Evolutionary conservation across 2,797 vertebrate species (phyloP).

Genomic region (Siniperca scherzeri): DNA sequence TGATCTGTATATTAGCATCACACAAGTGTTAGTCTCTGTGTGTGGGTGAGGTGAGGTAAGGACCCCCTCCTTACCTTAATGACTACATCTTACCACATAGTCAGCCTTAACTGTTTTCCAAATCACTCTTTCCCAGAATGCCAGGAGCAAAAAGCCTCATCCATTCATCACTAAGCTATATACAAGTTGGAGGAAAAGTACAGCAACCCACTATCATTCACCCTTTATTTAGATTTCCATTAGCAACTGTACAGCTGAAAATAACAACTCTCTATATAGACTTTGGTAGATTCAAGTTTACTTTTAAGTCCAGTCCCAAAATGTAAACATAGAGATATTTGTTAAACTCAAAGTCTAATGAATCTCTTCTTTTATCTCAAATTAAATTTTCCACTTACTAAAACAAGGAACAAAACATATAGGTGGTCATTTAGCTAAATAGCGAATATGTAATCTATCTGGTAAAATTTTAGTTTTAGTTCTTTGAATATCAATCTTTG

Average conservation of each 20-base stretch:
- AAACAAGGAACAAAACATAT: background rate
- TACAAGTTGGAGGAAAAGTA: constrained; percentile 29
- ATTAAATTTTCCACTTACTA: background rate
- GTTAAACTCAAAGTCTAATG: background rate
- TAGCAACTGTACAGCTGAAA: background rate
- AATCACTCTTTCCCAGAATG: constrained; percentile 34
- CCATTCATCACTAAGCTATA: constrained; percentile 19
- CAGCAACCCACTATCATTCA: background rate
- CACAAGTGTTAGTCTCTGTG: background rate
- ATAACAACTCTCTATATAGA: background rate
- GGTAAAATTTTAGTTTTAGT: background rate
- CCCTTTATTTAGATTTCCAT: background rate
- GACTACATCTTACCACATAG: constrained; percentile 13
- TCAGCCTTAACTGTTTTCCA: constrained; percentile 32
- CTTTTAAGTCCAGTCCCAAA: background rate
- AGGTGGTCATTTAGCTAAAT: background rate
- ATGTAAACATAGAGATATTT: background rate
- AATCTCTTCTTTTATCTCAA: background rate
- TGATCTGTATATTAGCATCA: constrained; percentile 18
- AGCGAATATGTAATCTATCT: background rate
- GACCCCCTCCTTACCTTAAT: background rate
- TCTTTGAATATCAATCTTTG: background rate
- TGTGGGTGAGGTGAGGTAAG: background rate
- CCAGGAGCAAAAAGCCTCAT: background rate
- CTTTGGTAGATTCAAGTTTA: background rate